phyloP scores from a whole-genome alignment of 1,140 invertebrate genomes.

The Neoseiulus cucumeris region DNA sequence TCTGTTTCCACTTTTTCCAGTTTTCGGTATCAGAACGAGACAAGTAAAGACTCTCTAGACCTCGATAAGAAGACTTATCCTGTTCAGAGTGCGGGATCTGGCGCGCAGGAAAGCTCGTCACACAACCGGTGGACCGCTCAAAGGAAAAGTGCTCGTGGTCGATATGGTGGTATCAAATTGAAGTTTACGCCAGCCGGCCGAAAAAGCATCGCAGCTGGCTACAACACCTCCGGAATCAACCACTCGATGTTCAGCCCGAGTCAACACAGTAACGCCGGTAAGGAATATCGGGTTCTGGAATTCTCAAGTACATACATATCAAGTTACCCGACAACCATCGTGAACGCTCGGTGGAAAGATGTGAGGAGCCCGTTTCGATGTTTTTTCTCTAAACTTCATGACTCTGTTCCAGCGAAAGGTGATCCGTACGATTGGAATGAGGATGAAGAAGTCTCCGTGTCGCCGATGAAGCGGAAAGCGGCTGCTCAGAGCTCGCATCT shows the following conservation, averaged over 20 bases:
- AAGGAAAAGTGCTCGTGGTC: background rate
- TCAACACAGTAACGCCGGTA: background rate
- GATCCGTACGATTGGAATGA: constrained; percentile 8
- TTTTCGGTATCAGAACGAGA: constrained; percentile 1
- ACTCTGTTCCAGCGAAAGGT: constrained; percentile 7
- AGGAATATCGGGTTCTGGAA: no score
- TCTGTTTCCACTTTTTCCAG: background rate
- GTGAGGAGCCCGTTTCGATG: no score
- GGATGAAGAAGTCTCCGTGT: background rate
- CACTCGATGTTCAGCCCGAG: constrained; percentile 10
- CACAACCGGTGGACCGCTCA: constrained; percentile 8
- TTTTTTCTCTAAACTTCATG: no score
- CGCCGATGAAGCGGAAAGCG: background rate
- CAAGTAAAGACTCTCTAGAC: background rate
- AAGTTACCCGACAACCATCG: no score
- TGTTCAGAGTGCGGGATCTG: no score
- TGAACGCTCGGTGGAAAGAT: no score
- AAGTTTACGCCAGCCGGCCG: background rate
- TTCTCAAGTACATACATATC: no score
- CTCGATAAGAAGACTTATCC: background rate
- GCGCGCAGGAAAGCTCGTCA: background rate
- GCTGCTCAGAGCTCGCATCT: background rate
- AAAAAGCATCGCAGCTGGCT: background rate
- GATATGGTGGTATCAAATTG: constrained; percentile 1
- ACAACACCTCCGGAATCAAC: background rate